A percentile compares a stretch with the other conserved stretches of the same genome.
phyloP scores from a whole-genome alignment of 2,797 vertebrate genomes.

The Thripadectes ignobilis region DNA sequence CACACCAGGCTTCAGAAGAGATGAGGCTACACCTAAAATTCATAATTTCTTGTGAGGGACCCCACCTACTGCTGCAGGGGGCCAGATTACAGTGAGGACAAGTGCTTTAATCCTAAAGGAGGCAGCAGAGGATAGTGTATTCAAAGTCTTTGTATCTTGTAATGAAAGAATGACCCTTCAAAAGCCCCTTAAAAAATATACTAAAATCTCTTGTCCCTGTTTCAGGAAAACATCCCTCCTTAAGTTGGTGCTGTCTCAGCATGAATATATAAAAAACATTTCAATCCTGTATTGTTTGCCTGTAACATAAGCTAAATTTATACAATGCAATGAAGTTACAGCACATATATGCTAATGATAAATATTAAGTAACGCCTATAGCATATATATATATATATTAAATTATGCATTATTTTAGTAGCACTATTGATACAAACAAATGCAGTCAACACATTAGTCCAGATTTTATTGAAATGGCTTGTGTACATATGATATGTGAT shows the following conservation, averaged over 20 bases:
- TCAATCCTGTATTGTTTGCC: not conserved
- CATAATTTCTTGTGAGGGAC: slow-evolving; percentile 15
- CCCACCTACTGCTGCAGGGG: slow-evolving; percentile 21
- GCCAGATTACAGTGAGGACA: slow-evolving; percentile 13
- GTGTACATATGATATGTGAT: not conserved
- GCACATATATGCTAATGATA: not conserved
- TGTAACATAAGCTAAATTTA: not conserved
- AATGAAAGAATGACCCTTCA: slow-evolving; percentile 22
- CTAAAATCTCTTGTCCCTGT: not conserved
- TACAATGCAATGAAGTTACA: not conserved
- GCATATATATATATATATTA: not conserved
- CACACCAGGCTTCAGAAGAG: slow-evolving; percentile 1
- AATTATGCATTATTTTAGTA: not conserved
- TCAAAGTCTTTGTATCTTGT: not conserved
- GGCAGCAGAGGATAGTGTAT: slow-evolving; percentile 61
- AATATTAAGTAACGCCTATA: not conserved
- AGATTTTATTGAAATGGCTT: not conserved
- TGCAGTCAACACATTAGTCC: not conserved
- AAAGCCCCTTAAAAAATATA: slow-evolving; percentile 6
- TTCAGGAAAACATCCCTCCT: not conserved
- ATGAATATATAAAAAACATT: not conserved
- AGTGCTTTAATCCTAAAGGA: slow-evolving; percentile 51
- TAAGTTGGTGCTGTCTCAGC: not conserved
- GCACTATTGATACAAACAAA: not conserved
- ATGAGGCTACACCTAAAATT: not conserved